Base-by-base conservation (phyloP, 2,113 vertebrate genomes). In the Leucoraja erinaceus region DNA sequence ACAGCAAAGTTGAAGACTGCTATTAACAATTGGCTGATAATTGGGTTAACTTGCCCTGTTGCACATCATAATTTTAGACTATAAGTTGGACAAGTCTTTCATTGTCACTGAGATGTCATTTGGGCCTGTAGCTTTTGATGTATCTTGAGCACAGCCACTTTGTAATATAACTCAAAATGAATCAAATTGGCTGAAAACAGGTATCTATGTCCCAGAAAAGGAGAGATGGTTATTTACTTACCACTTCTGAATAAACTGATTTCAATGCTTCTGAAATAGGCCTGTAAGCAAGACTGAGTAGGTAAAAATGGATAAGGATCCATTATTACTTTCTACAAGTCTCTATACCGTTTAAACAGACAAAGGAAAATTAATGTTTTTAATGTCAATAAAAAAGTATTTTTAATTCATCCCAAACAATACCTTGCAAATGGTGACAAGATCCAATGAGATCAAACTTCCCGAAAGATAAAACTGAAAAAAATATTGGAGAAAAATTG, bases 371-470 rank as follows among this genome's bases (percentile, higher is more conserved):
- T 63, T n/a, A 14, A 63, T 72, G 59, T n/a, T 14, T 63, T 33
- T 66, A 88, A 66, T 88, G 28, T 63, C n/a, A 63, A 1, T 88
- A 63, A 88, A 31, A 75, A 88, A 88, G 0, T 11, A 88, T 31
- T 66, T 88, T n/a, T 20, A 12, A 66, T 88, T 25, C 83, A 88
- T 88, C 61, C 83, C 83, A 88, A 88, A 88, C 83, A 88, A 88
- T 88, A 88, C 83, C 83, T 88, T 88, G 83, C 83, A 88, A 14
- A 63, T 66, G 83, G 5, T 88, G 83, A 88, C 83, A 88, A 63
- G 56, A 88, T 88, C 59, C 83, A 88, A 88, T 66, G 59, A 88
- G 83, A 88, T 88, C 12, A 88, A 88, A 88, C 59, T 31, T 66
- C 59, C n/a, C 14, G 25, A 14, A 31, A 16, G 14, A 0, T 63